Conservation (phyloP, 1,140 invertebrate species). For the Meteorus sp. region DNA sequence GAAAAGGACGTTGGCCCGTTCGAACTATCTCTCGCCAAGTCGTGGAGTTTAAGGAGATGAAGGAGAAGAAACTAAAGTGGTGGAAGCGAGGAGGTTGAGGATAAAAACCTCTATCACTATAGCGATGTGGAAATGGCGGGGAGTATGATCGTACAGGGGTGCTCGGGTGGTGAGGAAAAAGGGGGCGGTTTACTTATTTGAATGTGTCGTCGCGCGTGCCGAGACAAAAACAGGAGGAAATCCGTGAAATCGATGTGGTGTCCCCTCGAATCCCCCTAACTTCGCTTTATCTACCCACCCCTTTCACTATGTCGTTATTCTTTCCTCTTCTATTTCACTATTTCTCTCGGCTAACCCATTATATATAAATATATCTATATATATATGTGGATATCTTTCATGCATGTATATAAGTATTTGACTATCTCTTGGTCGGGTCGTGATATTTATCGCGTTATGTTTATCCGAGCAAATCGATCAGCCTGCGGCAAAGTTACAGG, state of each 20-base stretch:
- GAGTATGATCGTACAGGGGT: slow-evolving; percentile 8
- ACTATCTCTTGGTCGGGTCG: not conserved
- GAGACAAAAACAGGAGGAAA: slow-evolving; percentile 53
- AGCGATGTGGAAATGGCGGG: slow-evolving; percentile 24
- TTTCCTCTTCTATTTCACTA: not conserved
- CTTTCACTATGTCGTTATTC: not conserved
- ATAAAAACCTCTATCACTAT: slow-evolving; percentile 23
- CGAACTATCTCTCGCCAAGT: slow-evolving; percentile 17
- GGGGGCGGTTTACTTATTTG: slow-evolving; percentile 54
- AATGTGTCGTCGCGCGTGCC: slow-evolving; percentile 51
- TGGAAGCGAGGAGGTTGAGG: slow-evolving; percentile 31
- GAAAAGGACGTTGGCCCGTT: slow-evolving; percentile 3
- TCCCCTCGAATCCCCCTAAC: slow-evolving; percentile 32
- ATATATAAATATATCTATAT: too few relatives aligned
- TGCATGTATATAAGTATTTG: not conserved
- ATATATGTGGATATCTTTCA: not conserved
- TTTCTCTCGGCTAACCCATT: not conserved
- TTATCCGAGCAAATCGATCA: slow-evolving; percentile 20
- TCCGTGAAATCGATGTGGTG: slow-evolving; percentile 50
- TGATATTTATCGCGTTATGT: slow-evolving; percentile 24
- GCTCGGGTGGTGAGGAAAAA: too few relatives aligned
- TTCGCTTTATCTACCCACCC: not conserved
- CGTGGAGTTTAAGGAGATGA: slow-evolving; percentile 7
- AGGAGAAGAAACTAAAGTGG: slow-evolving; percentile 1
- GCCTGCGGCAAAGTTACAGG: not conserved